A percentile compares a stretch with the other conserved stretches of the same genome.
These are phyloP conservation scores for Panzeria rudis DNA, from an alignment of 2,888 invertebrate genomes.

Conservation along the genomic window DNA sequence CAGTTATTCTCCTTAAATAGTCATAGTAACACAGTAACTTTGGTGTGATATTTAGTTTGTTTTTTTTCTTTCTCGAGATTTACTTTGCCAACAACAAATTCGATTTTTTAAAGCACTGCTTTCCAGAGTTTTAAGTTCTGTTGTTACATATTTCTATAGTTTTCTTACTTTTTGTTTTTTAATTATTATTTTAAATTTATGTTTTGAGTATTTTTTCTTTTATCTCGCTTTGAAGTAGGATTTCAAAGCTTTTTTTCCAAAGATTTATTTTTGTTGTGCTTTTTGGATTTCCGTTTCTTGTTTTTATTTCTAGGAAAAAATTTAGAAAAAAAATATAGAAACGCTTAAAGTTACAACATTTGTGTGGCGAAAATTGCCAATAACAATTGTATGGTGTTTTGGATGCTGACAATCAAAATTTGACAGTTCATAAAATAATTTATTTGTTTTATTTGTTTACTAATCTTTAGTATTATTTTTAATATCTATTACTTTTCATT, in stretches of 20 bases:
- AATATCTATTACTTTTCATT: not conserved
- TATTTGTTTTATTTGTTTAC: not conserved
- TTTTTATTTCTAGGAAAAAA: slow-evolving; percentile 33
- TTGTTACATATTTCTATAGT: not conserved
- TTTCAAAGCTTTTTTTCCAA: slow-evolving; percentile 24
- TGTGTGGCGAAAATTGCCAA: not conserved
- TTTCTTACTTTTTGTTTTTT: not conserved
- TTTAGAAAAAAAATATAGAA: not conserved
- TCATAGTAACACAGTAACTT: slow-evolving; percentile 68
- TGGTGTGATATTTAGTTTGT: slow-evolving; percentile 10
- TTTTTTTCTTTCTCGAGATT: not conserved
- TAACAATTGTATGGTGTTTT: slow-evolving; percentile 18
- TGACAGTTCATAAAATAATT: slow-evolving; percentile 28
- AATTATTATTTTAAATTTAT: slow-evolving; percentile 23
- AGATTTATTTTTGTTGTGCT: slow-evolving; percentile 36
- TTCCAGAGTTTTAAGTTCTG: slow-evolving; percentile 17
- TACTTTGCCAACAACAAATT: slow-evolving; percentile 13
- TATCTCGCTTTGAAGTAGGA: slow-evolving; percentile 46
- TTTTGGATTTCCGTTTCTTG: slow-evolving; percentile 68
- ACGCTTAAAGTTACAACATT: slow-evolving; percentile 38
- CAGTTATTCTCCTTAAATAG: slow-evolving; percentile 15
- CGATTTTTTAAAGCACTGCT: not conserved
- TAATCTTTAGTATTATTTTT: too few species aligned
- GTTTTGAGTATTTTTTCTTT: not conserved
- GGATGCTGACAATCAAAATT: slow-evolving; percentile 23